Conservation (phyloP, 2,888 invertebrate genomes). For the Scaptomyza reducta region DNA sequence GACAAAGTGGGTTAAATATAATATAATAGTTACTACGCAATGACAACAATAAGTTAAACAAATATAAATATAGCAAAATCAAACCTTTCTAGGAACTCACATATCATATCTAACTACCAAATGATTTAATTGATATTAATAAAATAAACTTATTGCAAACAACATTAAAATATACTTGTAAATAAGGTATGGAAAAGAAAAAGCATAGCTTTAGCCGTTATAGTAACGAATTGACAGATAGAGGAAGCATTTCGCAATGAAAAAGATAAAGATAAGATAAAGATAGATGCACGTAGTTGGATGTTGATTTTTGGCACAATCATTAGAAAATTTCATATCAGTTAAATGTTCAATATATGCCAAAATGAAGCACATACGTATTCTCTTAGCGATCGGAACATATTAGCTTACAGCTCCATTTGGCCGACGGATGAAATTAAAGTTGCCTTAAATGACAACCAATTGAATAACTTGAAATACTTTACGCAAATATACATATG, state of each 20-base stretch:
- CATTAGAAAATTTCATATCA: slow-evolving; percentile 19
- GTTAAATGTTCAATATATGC: slow-evolving; percentile 17
- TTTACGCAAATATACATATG: slow-evolving; percentile 26
- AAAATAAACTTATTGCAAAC: too few species aligned
- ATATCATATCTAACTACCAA: not conserved
- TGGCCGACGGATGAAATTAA: slow-evolving; percentile 44
- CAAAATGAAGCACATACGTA: slow-evolving; percentile 18
- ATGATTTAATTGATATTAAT: too few species aligned
- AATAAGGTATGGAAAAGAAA: too few species aligned
- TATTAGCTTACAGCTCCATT: slow-evolving; percentile 33
- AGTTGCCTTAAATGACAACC: slow-evolving; percentile 50
- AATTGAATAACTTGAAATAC: slow-evolving; percentile 54
- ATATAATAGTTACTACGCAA: not conserved
- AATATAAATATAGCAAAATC: too few species aligned
- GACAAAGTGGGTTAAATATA: not conserved
- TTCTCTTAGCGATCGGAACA: slow-evolving; percentile 23
- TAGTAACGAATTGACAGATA: too few species aligned
- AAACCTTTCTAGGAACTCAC: not conserved
- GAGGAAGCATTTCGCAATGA: too few species aligned
- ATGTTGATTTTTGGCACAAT: not conserved
- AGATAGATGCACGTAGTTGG: not conserved
- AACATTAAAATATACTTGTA: too few species aligned
- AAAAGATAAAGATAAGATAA: too few species aligned
- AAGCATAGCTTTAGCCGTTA: too few species aligned
- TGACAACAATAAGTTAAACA: not conserved